These are phyloP conservation scores for Abramis brama DNA, from an alignment of 2,113 vertebrate genomes.

Conservation along the genomic window DNA sequence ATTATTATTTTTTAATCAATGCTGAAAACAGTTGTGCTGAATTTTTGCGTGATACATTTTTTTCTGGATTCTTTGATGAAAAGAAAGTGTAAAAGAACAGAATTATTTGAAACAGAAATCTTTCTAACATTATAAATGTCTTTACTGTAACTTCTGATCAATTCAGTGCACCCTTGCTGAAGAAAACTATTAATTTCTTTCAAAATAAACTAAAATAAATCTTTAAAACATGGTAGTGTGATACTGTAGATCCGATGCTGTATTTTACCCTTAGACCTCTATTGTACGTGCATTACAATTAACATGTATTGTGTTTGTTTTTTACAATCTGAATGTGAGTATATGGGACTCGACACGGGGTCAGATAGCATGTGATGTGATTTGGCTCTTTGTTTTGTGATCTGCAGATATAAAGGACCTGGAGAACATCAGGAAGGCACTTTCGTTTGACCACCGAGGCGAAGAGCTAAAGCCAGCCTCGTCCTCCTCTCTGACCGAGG, in stretches of 20 bases:
- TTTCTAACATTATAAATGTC: not conserved
- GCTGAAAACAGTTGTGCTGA: no score
- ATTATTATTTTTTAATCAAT: not conserved
- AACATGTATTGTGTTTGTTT: not conserved
- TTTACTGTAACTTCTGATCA: no score
- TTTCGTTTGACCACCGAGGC: slow-evolving; percentile 91
- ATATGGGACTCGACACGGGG: not conserved
- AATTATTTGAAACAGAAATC: no score
- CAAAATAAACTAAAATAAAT: not conserved
- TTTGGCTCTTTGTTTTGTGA: not conserved
- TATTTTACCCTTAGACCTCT: not conserved
- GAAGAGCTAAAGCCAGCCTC: slow-evolving; percentile 82
- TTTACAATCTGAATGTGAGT: not conserved
- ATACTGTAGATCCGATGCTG: not conserved
- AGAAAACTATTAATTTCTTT: not conserved
- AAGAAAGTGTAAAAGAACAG: not conserved
- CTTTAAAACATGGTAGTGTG: not conserved
- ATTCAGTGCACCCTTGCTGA: not conserved
- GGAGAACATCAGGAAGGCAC: slow-evolving; percentile 93
- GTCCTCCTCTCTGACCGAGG: slow-evolving; percentile 68
- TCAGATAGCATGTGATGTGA: not conserved
- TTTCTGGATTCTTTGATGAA: not conserved
- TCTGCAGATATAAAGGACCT: slow-evolving; percentile 88
- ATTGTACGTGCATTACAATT: not conserved
- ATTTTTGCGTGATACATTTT: not conserved